Evolutionary conservation across 1,140 invertebrate species (phyloP), one percentile per base, ranked within the genome.

Genomic region (Pachyrhynchus sulphureomaculatus): DNA sequence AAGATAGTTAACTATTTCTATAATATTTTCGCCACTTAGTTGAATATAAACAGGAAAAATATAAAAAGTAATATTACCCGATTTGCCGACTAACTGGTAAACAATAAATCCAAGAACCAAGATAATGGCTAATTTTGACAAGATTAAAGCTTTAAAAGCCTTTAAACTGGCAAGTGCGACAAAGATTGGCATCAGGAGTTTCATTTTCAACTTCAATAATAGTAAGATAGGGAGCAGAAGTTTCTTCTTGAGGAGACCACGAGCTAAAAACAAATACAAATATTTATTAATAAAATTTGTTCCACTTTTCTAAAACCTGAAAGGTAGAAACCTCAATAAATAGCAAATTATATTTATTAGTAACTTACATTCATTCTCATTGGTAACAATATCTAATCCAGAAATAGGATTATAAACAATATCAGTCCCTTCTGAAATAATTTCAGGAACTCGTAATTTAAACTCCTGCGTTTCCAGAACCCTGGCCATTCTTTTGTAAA

Each of bases 181-280:
- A 62, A 92, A 83, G 62, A 93, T 90, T 10, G 90, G 90, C 84
- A 89, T 90, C 18, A 93, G 73, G 21, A 88, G 86, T 77, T 93
- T 92, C 75, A 91, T 78, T 76, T 92, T 93, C 67, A 93, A 72
- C 74, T 93, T 93, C 56, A 93, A 76, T 29, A 92, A 80, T 65
- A 93, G 76, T 47, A 92, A 75, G 36, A 91, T 80, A 2, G 90
- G 90, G 68, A 92, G 76, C 36, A 93, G 78, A 9, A 91, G 81
- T 75, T 92, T 92, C 78, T 92, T 89, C 80, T 92, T 91, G 68
- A 92, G 77, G 36, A 84, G 73, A 49, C 81, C 84, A 34, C 84
- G 79, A 71, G 80, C 83, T 84, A 75, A 62, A 80, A 79, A 64
- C 52, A 57, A 64, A 12, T 32, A 42, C 56, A 36, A 42, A 44